A percentile compares a stretch with the other conserved stretches of the same genome.
Evolutionary conservation across 2,797 vertebrate genomes (phyloP).

Genomic region (Gouania willdenowi): DNA sequence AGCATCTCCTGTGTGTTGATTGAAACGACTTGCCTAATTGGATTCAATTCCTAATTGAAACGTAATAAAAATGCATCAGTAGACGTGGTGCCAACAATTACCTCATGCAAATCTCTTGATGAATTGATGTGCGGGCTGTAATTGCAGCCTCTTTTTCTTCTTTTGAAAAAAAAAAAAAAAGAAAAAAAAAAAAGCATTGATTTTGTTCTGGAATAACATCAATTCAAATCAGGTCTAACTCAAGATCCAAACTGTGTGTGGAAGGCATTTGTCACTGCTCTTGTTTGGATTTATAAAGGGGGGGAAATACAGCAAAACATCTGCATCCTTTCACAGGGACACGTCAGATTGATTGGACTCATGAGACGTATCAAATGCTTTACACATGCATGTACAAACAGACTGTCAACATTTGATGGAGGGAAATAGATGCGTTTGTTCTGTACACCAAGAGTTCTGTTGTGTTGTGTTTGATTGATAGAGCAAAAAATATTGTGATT

Average conservation of each 20-base stretch:
- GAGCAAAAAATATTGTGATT: too few relatives aligned
- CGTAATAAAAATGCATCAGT: constrained; percentile 78
- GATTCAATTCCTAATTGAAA: constrained; percentile 78
- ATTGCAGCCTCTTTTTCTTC: too few relatives aligned
- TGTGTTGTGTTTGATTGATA: constrained; percentile 36
- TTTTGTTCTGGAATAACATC: constrained; percentile 72
- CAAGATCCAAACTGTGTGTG: constrained; percentile 36
- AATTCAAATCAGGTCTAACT: constrained; percentile 66
- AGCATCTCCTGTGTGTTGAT: constrained; percentile 63
- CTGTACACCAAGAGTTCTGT: too few relatives aligned
- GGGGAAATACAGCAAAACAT: constrained; percentile 36
- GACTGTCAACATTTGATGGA: constrained; percentile 7
- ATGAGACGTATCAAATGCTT: constrained; percentile 25
- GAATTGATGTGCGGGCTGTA: constrained; percentile 70
- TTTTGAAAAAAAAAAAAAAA: constrained; percentile 59
- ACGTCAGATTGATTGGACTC: constrained; percentile 46
- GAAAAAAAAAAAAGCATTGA: constrained; percentile 67
- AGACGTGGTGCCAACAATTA: constrained; percentile 73
- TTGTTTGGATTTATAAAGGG: constrained; percentile 31
- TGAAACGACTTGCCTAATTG: constrained; percentile 74
- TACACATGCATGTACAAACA: constrained; percentile 34
- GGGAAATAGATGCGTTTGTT: constrained; percentile 26
- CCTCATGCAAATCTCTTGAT: constrained; percentile 77
- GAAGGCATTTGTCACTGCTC: constrained; percentile 52
- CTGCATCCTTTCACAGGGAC: constrained; percentile 42